phyloP scores from a whole-genome alignment of 2,888 invertebrate species.

The Nesidiocoris tenuis region DNA sequence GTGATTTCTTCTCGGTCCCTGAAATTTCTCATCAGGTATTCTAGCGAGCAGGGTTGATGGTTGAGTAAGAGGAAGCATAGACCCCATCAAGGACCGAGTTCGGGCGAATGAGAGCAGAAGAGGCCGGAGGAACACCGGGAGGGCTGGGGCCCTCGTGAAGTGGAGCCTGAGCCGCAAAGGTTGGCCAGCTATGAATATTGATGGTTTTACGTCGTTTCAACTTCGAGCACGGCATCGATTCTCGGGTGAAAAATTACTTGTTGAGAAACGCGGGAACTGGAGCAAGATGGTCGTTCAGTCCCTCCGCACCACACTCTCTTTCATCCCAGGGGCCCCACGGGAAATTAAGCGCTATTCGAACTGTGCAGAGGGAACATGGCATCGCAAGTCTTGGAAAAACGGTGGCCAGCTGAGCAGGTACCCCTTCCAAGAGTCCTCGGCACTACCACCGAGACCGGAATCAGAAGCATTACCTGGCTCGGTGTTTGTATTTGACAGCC shows the following conservation, averaged over 20 bases:
- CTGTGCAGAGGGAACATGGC: not conserved
- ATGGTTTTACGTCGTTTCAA: constrained; percentile 35
- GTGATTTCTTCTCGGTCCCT: too few species aligned
- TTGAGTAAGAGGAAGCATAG: too few species aligned
- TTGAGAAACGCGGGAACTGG: constrained; percentile 9
- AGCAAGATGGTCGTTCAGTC: not conserved
- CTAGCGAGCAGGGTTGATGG: too few species aligned
- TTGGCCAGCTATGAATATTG: constrained; percentile 34
- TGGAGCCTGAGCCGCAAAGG: constrained; percentile 2
- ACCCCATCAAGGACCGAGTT: too few species aligned
- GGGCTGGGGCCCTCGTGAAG: constrained; percentile 1
- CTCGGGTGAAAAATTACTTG: constrained; percentile 41
- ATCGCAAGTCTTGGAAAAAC: not conserved
- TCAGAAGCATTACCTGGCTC: not conserved
- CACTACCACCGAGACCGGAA: not conserved
- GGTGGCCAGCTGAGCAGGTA: not conserved
- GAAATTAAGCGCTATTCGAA: constrained; percentile 28
- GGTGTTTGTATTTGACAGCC: not conserved
- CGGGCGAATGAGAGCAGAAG: too few species aligned
- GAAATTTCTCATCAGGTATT: too few species aligned
- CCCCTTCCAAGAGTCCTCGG: not conserved
- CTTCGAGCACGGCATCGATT: constrained; percentile 29
- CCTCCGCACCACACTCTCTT: not conserved
- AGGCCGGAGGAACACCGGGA: too few species aligned
- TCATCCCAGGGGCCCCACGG: constrained; percentile 14